Evolutionary conservation across 2,113 vertebrate genomes (phyloP), one percentile per base, ranked within the genome.

Genomic region (Rafetus swinhoei): DNA sequence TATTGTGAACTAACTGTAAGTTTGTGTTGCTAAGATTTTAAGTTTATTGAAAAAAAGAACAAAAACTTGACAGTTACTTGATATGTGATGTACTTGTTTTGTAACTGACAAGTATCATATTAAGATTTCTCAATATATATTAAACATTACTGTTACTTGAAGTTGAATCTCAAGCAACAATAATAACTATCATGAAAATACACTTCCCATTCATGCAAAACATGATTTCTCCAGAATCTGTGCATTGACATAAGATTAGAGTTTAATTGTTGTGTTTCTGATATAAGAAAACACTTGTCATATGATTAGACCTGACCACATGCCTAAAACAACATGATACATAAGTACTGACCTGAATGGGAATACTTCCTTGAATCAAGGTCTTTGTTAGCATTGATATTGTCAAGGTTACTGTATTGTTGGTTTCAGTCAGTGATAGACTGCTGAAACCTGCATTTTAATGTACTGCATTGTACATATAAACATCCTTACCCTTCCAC

Each of bases 11-110:
- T 21, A 8, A 52, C 79, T 87, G 57, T 27, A 54, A 21, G 2
- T n/a, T 89, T 91, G 90, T 92, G 56, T 59, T 91, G 56, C 60
- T 86, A 45, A 94, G 56, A 80, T 15, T 93, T 94, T 19, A 86
- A 89, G 65, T 21, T n/a, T 59, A 69, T 12, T 77, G 65, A 89
- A 29, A 25, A 45, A 4, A 24, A 45, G 50, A 92, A 0, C 54
- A 79, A 74, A 81, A 84, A 6, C 25, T 1, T 54, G 22, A 92
- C 18, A 56, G 4, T 19, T 79, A 25, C n/a, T n/a, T n/a, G n/a
- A n/a, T n/a, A n/a, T n/a, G n/a, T n/a, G n/a, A n/a, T n/a, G n/a
- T n/a, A n/a, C n/a, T n/a, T n/a, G n/a, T n/a, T n/a, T n/a, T n/a
- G n/a, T 21, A 85, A 7, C 9, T 84, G 4, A n/a, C 7, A 6